A percentile compares a stretch with the other conserved stretches of the same genome.
Evolutionary conservation across 1,140 invertebrate genomes (phyloP).

Genomic region (Aplysia californica): DNA sequence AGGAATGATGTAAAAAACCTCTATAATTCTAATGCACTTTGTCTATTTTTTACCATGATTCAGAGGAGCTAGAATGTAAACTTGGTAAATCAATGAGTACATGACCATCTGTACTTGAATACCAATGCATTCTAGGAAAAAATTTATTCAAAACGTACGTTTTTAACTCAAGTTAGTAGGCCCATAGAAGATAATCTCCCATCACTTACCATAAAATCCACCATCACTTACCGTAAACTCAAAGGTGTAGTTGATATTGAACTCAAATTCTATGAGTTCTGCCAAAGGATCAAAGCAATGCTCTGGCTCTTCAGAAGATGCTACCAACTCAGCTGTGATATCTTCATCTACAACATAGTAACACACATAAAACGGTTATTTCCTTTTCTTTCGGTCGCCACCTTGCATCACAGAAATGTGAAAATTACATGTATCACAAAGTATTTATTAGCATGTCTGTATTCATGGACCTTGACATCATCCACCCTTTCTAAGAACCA

Average conservation of each 20-base stretch:
- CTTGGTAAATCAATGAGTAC: neutral
- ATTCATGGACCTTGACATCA: too few relatives aligned
- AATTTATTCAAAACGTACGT: too few relatives aligned
- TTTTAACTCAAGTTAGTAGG: too few relatives aligned
- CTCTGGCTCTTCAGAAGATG: slow-evolving; percentile 10
- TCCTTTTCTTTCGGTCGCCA: too few relatives aligned
- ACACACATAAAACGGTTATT: slow-evolving; percentile 18
- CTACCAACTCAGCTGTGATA: slow-evolving; percentile 12
- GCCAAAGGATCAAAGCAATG: slow-evolving; percentile 23
- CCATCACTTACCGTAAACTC: slow-evolving; percentile 1
- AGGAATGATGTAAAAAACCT: too few relatives aligned
- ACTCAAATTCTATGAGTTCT: slow-evolving; percentile 6
- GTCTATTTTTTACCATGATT: neutral
- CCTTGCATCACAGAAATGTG: too few relatives aligned
- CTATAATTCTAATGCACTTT: neutral
- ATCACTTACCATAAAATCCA: too few relatives aligned
- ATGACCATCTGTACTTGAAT: neutral
- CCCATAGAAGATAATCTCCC: too few relatives aligned
- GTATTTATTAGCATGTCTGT: too few relatives aligned
- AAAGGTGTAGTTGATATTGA: slow-evolving; percentile 26
- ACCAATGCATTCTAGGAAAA: neutral
- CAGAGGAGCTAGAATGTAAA: neutral
- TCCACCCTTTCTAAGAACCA: too few relatives aligned
- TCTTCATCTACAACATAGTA: slow-evolving; percentile 27
- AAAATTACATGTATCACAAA: too few relatives aligned